Evolutionary conservation across 2,797 vertebrate genomes (phyloP).

Genomic region (Hippocampus kuda): DNA sequence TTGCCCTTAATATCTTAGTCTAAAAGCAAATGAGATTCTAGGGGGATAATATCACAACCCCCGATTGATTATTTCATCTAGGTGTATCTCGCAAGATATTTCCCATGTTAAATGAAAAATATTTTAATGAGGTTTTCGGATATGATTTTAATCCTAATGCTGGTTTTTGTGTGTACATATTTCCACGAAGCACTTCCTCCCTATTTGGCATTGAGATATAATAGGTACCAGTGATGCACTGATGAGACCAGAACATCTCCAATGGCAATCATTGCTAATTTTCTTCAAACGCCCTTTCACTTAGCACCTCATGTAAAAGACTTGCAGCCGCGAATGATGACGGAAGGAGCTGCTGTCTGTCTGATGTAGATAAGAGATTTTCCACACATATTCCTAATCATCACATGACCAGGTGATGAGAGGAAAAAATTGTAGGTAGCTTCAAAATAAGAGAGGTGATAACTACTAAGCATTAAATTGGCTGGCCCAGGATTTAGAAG

Average conservation of each 20-base stretch:
- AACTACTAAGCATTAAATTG: slow-evolving; percentile 46
- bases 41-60: too few relatives aligned
- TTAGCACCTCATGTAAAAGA: slow-evolving; percentile 49
- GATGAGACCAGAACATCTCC: slow-evolving; percentile 28
- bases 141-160: too few relatives aligned
- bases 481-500: slow-evolving; percentile 4
- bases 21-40: too few relatives aligned
- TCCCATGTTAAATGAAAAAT: too few relatives aligned
- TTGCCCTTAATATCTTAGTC: too few relatives aligned
- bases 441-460: slow-evolving; percentile 36
- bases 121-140: too few relatives aligned
- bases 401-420: slow-evolving; percentile 20
- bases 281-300: slow-evolving; percentile 45
- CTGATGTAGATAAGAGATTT: slow-evolving; percentile 46
- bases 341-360: slow-evolving; percentile 39
- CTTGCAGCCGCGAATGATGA: slow-evolving; percentile 40
- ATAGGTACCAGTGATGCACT: neutral
- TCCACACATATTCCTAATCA: slow-evolving; percentile 11
- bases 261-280: slow-evolving; percentile 30
- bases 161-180: too few relatives aligned
- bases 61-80: too few relatives aligned
- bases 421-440: slow-evolving; percentile 28
- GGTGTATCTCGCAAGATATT: too few relatives aligned
- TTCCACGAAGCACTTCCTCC: neutral
- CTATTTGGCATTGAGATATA: slow-evolving; percentile 4